phyloP scores from a whole-genome alignment of 2,797 vertebrate species.

The Fistularia commersonii region DNA sequence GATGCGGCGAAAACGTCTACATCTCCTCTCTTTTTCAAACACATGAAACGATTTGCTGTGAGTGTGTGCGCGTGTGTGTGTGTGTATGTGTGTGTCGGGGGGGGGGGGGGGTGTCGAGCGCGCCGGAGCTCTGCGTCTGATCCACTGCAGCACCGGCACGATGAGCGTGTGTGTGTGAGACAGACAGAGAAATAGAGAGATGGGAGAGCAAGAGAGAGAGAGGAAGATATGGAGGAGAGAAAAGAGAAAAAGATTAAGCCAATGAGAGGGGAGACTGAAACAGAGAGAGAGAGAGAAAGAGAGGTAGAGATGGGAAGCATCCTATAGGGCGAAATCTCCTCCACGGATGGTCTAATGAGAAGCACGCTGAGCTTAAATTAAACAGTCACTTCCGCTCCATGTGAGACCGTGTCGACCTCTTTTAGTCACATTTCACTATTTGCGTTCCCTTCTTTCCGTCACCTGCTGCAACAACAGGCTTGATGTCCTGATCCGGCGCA shows the following conservation, averaged over 20 bases:
- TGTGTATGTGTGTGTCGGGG: too few relatives aligned
- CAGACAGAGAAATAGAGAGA: constrained; percentile 2
- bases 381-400: constrained; percentile 15
- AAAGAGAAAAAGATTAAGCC: constrained; percentile 12
- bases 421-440: not conserved
- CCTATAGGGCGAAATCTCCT: too few relatives aligned
- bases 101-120: constrained; percentile 9
- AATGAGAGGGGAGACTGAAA: too few relatives aligned
- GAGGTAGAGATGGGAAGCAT: too few relatives aligned
- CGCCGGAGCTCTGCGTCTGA: constrained; percentile 58
- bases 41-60: constrained; percentile 36
- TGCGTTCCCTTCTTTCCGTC: not conserved
- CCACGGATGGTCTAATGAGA: too few relatives aligned
- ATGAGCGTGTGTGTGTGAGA: constrained; percentile 12
- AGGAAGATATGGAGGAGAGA: constrained; percentile 12
- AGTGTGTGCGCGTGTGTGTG: too few relatives aligned
- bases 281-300: too few relatives aligned
- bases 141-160: constrained; percentile 65
- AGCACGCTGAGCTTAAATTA: constrained; percentile 30
- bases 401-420: not conserved
- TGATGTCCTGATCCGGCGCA: not conserved
- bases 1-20: constrained; percentile 14
- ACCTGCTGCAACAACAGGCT: not conserved
- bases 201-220: constrained; percentile 1
- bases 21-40: constrained; percentile 18